Evolutionary conservation across 2,113 vertebrate genomes (phyloP).

Genomic region (Tretioscincus oriximinensis): DNA sequence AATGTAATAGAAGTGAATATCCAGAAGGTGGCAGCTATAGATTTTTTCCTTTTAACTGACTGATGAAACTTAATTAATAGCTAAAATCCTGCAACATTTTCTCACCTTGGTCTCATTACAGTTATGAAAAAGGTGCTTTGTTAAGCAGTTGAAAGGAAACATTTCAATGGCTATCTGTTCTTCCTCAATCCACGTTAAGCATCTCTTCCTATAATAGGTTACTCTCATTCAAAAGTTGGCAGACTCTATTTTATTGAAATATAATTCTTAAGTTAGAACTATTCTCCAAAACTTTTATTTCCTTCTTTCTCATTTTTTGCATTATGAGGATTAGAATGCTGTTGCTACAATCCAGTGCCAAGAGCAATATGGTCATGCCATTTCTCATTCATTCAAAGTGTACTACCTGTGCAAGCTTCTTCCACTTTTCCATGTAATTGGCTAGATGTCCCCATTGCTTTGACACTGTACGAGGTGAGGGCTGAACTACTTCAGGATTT

Average conservation of each 20-base stretch:
- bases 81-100: not conserved
- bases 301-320: too few relatives aligned
- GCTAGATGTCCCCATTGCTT: too few relatives aligned
- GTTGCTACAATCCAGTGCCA: too few relatives aligned
- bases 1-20: constrained; percentile 28
- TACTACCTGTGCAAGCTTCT: too few relatives aligned
- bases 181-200: constrained; percentile 33
- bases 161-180: constrained; percentile 29
- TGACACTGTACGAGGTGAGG: too few relatives aligned
- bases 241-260: constrained; percentile 45
- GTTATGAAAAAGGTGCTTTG: constrained; percentile 36
- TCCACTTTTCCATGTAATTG: too few relatives aligned
- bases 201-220: constrained; percentile 8
- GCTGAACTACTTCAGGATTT: too few relatives aligned
- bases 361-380: too few relatives aligned
- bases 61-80: fast-evolving
- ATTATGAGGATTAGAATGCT: too few relatives aligned
- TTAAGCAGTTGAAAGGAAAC: constrained; percentile 48
- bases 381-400: too few relatives aligned
- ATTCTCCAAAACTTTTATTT: too few relatives aligned
- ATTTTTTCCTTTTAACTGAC: constrained; percentile 26
- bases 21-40: constrained; percentile 69
- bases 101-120: constrained; percentile 21
- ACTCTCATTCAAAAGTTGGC: constrained; percentile 42
- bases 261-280: constrained; percentile 31